Evolutionary conservation across 92 coral and sea anemone genomes (phyloP).

Genomic region (Bergia sp.): DNA sequence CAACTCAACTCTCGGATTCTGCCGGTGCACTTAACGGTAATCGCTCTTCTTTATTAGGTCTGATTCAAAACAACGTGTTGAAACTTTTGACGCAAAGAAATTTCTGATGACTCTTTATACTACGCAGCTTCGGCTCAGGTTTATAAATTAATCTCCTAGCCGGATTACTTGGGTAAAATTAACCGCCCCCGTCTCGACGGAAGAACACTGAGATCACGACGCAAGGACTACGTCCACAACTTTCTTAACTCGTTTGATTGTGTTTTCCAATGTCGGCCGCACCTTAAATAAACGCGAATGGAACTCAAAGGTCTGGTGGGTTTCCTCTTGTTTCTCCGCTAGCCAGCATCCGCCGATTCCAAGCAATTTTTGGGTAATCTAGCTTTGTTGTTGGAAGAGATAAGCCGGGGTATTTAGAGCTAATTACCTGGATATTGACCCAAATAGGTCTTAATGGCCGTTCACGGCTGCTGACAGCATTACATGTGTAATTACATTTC

Average conservation of each 20-base stretch:
- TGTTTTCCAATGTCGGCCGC: background rate
- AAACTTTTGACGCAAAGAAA: too few relatives aligned
- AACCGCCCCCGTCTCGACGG: background rate
- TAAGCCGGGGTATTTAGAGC: background rate
- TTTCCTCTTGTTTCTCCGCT: background rate
- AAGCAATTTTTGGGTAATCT: background rate
- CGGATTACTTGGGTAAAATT: background rate
- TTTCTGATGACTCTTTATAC: background rate
- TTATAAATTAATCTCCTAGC: background rate
- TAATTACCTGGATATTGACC: background rate
- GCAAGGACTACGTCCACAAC: too few relatives aligned
- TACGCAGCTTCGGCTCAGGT: background rate
- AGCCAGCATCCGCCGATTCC: background rate
- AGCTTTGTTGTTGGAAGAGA: background rate
- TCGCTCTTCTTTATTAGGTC: background rate
- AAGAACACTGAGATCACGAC: too few relatives aligned
- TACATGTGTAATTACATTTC: background rate
- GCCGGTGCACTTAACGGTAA: too few relatives aligned
- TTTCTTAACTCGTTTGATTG: background rate
- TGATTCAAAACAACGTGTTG: too few relatives aligned
- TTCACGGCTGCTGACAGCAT: background rate
- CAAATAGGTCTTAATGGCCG: background rate
- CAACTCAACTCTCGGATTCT: too few relatives aligned
- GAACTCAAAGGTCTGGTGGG: background rate
- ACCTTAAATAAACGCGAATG: background rate